These are phyloP conservation scores for Psix sp. DNA, from an alignment of 1,140 invertebrate genomes.

Conservation along the genomic window DNA sequence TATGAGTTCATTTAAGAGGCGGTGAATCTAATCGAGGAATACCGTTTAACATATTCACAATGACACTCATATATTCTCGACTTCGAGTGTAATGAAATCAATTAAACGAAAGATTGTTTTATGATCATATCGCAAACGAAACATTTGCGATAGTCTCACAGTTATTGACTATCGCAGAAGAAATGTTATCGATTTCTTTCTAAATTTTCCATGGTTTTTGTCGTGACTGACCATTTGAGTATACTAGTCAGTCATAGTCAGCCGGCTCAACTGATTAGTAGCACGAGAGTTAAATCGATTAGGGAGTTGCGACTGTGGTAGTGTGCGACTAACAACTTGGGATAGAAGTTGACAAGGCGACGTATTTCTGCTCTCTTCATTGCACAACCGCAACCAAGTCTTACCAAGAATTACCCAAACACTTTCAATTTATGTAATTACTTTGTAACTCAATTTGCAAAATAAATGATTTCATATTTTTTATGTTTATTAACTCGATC, in stretches of 20 bases:
- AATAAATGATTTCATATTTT: too few relatives aligned
- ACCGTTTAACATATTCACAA: too few relatives aligned
- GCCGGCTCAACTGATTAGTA: constrained; percentile 4
- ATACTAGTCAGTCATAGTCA: constrained; percentile 1
- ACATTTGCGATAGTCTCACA: too few relatives aligned
- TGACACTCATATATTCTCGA: too few relatives aligned
- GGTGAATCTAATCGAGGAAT: too few relatives aligned
- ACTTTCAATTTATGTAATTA: not conserved
- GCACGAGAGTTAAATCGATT: constrained; percentile 5
- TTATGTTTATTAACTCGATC: too few relatives aligned
- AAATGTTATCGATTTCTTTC: constrained; percentile 2
- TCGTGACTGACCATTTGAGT: not conserved
- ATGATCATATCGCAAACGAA: too few relatives aligned
- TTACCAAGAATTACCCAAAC: not conserved
- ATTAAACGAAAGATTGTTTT: too few relatives aligned
- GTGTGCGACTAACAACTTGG: not conserved
- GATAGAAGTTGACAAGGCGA: constrained; percentile 1
- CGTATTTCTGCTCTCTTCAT: constrained; percentile 2
- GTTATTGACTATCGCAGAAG: not conserved
- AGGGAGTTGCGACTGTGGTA: constrained; percentile 1
- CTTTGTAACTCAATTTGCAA: too few relatives aligned
- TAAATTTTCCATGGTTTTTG: not conserved
- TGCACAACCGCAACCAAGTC: not conserved
- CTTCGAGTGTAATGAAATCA: too few relatives aligned
- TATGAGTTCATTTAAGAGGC: too few relatives aligned